Evolutionary conservation across 2,113 vertebrate genomes (phyloP).

Genomic region (Pterocles burchelli): DNA sequence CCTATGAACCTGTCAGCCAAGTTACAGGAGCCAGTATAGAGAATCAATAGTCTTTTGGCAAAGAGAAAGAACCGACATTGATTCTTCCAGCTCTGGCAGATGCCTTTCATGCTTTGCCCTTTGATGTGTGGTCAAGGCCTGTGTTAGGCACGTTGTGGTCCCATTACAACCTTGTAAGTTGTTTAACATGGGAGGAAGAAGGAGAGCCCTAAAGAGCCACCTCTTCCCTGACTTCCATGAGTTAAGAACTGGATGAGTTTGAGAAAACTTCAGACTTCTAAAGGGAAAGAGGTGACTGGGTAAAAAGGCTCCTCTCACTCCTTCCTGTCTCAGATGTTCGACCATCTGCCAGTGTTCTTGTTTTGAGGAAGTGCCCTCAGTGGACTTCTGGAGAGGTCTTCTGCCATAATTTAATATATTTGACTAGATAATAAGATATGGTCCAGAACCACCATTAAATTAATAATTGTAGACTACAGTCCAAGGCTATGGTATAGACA

Average conservation of each 20-base stretch:
- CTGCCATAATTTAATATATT: conserved; percentile 1
- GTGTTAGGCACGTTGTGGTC: neutral
- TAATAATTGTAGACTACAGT: neutral
- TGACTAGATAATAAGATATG: neutral
- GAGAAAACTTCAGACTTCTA: neutral
- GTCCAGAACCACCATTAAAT: neutral
- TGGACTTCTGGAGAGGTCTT: neutral
- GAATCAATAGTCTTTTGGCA: conserved; percentile 44
- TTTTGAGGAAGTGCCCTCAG: neutral
- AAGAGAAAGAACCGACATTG: neutral
- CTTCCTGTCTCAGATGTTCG: neutral
- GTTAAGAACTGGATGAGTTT: neutral
- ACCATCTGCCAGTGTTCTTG: neutral
- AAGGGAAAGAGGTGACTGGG: neutral
- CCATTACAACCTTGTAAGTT: neutral
- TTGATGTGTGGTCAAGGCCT: neutral
- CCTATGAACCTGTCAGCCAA: conserved; percentile 20
- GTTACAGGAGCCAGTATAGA: neutral
- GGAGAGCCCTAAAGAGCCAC: neutral
- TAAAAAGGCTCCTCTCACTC: neutral
- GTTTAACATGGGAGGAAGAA: neutral
- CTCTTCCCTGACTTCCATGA: neutral
- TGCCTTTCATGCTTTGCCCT: neutral
- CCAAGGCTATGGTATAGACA: neutral
- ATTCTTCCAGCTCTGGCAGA: neutral